Conservation (phyloP, 2,888 invertebrate species). For the Archaeoteleia sp. region DNA sequence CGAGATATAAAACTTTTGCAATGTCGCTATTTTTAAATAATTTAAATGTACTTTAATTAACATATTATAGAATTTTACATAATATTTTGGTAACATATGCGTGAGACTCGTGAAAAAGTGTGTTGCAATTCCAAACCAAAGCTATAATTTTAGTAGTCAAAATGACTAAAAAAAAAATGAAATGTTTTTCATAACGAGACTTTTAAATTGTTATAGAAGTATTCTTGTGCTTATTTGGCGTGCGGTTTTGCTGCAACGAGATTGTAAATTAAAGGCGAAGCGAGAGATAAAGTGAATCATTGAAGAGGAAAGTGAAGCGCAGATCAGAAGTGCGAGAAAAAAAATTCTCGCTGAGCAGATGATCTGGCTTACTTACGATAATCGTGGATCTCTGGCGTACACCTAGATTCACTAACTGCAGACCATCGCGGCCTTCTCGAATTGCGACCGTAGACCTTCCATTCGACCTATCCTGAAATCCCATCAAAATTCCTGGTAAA, state of each 20-base stretch:
- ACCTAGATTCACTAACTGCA: conserved; percentile 70
- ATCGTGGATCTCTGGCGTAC: conserved; percentile 66
- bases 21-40: no score
- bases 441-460: conserved; percentile 62
- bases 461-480: conserved; percentile 69
- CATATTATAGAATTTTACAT: no score
- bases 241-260: conserved; percentile 24
- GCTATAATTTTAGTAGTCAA: no score
- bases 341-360: conserved; percentile 36
- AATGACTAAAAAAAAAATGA: no score
- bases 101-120: no score
- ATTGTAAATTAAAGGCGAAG: conserved; percentile 34
- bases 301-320: conserved; percentile 26
- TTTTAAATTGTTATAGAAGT: no score
- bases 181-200: no score
- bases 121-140: no score
- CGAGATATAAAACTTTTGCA: no score
- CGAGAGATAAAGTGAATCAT: conserved; percentile 25
- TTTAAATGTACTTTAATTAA: no score
- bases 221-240: no score
- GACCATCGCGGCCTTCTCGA: conserved; percentile 65
- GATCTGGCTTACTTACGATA: conserved; percentile 67
- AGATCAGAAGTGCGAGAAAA: conserved; percentile 28
- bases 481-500: conserved; percentile 62
- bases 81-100: no score